Evolutionary conservation across 1,140 invertebrate species (phyloP), one percentile per base, ranked within the genome.

Genomic region (Portunus trituberculatus): DNA sequence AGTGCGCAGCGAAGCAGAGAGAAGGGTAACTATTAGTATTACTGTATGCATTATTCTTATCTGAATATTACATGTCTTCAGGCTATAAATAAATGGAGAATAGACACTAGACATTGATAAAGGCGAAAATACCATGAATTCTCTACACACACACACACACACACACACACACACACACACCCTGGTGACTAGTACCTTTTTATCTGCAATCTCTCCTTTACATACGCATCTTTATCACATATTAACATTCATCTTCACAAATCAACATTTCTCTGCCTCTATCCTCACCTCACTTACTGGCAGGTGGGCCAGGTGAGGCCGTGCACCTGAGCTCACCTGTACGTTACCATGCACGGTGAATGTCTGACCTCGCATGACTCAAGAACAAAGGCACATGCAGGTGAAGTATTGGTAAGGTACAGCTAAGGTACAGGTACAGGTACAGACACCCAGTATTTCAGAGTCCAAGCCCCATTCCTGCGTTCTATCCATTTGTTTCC

Each of bases 161-260:
- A 86, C 83, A 86, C 83, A 39, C n/a, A 59, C 52, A 59, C 52
- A 86, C 83, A 86, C 83, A 86, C 83, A 86, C 83, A 86, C 83
- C 4, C 83, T 7, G 12, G 1, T 76, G 67, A 76, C 67, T 76
- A n/a, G 25, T n/a, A n/a, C 67, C 67, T 76, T 76, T 76, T 76
- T 76, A 76, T 76, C 67, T 76, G 0, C 67, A 76, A 76, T 76
- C 67, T 76, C 67, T 76, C 67, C 67, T 76, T 76, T n/a, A 76
- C 67, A 76, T 76, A 76, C 25, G 0, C 67, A n/a, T 20, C 67
- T 76, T 76, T 7, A 76, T 76, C 67, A 76, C 20, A 3, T n/a
- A 76, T 76, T 76, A 25, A 76, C 67, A n/a, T 76, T 76, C 20
- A 76, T 76, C 67, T 76, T 20, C 25, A n/a, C 67, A n/a, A 2